Evolutionary conservation across 2,797 vertebrate genomes (phyloP).

Genomic region (Acrossocheilus fasciatus): DNA sequence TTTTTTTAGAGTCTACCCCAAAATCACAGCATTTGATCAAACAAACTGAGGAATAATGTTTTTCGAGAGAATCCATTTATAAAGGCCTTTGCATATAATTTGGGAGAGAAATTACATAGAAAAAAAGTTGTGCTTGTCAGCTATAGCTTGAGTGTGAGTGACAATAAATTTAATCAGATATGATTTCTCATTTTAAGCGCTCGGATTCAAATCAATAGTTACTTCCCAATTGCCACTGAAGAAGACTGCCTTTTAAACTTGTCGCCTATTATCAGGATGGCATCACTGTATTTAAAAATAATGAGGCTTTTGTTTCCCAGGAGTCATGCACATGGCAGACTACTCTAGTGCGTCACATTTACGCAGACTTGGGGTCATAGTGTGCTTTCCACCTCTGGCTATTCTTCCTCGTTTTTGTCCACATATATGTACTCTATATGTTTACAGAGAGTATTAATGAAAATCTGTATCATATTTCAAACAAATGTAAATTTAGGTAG

Average conservation of each 20-base stretch:
- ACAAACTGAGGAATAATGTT: neutral
- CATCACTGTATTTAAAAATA: conserved; percentile 1
- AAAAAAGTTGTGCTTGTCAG: too few species aligned
- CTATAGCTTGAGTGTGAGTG: neutral
- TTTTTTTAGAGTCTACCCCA: neutral
- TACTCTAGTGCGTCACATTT: conserved; percentile 7
- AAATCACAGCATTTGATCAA: neutral
- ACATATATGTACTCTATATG: neutral
- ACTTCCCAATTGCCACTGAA: neutral
- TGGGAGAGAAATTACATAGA: neutral
- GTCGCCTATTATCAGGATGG: neutral
- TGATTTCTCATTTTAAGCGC: neutral
- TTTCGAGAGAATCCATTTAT: neutral
- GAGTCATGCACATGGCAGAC: conserved; percentile 13
- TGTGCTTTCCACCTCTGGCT: neutral
- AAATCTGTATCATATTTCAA: neutral
- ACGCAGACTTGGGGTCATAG: neutral
- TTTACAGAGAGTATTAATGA: neutral
- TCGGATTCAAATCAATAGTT: neutral
- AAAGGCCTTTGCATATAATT: neutral
- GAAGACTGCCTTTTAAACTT: neutral
- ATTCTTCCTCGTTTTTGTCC: neutral
- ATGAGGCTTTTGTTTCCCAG: conserved; percentile 2
- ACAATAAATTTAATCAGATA: neutral
- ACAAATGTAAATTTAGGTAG: neutral